Conservation (phyloP, 2,888 invertebrate genomes). For the Gastracanthus pulcherrimus region DNA sequence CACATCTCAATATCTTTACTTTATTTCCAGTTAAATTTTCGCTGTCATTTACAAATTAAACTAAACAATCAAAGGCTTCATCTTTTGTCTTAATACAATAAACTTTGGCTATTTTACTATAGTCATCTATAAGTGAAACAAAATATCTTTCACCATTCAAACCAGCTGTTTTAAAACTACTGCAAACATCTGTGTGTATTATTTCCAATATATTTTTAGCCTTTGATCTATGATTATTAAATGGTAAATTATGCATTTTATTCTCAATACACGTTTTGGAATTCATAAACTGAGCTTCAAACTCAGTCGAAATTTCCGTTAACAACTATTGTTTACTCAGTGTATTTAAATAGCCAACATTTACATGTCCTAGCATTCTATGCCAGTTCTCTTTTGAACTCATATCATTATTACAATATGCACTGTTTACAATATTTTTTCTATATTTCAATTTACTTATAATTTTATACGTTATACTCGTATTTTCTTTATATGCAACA, state of each 20-base stretch:
- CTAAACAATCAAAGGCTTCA: too few relatives aligned
- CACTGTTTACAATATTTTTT: not conserved
- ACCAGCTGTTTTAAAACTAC: too few relatives aligned
- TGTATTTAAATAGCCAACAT: not conserved
- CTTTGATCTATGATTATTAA: not conserved
- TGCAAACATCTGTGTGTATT: too few relatives aligned
- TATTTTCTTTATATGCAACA: too few relatives aligned
- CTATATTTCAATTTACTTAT: too few relatives aligned
- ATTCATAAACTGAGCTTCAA: not conserved
- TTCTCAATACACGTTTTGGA: not conserved
- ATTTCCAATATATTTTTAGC: not conserved
- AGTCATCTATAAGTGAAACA: too few relatives aligned
- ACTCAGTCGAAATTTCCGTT: not conserved
- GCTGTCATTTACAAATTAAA: not conserved
- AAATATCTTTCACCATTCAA: too few relatives aligned
- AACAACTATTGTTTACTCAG: not conserved
- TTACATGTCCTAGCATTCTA: not conserved
- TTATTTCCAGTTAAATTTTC: not conserved
- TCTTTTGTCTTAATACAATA: too few relatives aligned
- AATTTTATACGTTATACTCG: too few relatives aligned
- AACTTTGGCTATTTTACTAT: too few relatives aligned
- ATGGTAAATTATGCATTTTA: constrained; percentile 32
- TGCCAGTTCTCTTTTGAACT: not conserved
- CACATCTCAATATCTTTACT: not conserved
- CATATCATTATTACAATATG: not conserved